These are phyloP conservation scores for Panzeria rudis DNA, from an alignment of 2,888 invertebrate species.

Conservation along the genomic window DNA sequence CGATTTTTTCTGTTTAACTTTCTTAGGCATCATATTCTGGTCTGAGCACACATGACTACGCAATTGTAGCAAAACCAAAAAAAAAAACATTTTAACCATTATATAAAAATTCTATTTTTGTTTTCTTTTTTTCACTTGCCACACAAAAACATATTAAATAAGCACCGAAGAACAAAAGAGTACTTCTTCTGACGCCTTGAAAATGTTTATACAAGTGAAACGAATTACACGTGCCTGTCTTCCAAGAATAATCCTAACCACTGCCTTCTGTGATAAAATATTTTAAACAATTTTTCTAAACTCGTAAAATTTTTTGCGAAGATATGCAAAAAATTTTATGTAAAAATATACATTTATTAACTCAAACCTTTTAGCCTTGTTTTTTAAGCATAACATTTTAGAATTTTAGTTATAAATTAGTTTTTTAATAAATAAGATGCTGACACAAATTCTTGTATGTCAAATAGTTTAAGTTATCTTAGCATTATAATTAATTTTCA, in stretches of 20 bases:
- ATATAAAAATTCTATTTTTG: conserved; percentile 26
- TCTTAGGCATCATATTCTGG: conserved; percentile 9
- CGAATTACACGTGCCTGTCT: conserved; percentile 16
- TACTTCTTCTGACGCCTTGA: conserved; percentile 5
- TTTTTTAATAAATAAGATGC: too few relatives aligned
- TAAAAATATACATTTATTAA: background rate
- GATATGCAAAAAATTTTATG: conserved; percentile 8
- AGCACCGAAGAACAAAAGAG: background rate
- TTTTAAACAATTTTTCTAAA: background rate
- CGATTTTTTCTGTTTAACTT: conserved; percentile 22
- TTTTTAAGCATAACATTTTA: conserved; percentile 21
- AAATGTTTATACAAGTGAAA: background rate
- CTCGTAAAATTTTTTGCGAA: background rate
- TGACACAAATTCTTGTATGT: too few relatives aligned
- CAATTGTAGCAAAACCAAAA: background rate
- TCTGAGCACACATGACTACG: conserved; percentile 37
- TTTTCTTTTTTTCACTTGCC: conserved; percentile 22
- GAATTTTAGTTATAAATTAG: background rate
- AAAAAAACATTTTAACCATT: conserved; percentile 24
- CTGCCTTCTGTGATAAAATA: background rate
- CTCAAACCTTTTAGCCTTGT: background rate
- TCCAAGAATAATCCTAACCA: background rate
- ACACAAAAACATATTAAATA: conserved; percentile 45
- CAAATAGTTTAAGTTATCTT: too few relatives aligned
- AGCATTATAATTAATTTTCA: too few relatives aligned